Conservation (phyloP, 1,140 invertebrate species). For the Spodoptera frugiperda region DNA sequence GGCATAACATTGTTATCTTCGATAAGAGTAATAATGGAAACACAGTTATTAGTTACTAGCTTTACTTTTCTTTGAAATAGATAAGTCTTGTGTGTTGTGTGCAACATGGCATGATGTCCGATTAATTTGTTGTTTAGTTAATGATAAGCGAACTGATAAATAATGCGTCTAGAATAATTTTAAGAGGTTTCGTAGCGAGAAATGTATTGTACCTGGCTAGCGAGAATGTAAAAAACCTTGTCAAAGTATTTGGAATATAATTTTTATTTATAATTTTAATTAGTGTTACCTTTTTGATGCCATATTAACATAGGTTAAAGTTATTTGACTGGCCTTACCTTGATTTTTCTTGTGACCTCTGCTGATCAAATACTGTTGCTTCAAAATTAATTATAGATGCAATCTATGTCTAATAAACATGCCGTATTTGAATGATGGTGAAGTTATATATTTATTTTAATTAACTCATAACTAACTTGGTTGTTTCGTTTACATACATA, state of each 20-base stretch:
- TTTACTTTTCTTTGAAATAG: slow-evolving; percentile 33
- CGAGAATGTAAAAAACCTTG: background rate
- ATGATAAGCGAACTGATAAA: slow-evolving; percentile 3
- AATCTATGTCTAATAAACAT: slow-evolving; percentile 16
- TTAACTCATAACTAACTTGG: background rate
- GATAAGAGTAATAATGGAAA: slow-evolving; percentile 21
- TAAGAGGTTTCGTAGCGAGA: too few species aligned
- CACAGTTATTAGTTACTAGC: slow-evolving; percentile 8
- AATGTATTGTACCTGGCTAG: too few species aligned
- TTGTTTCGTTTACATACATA: background rate
- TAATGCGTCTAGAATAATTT: background rate
- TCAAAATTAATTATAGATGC: slow-evolving; percentile 31
- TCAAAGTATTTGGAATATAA: background rate
- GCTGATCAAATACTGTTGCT: slow-evolving; percentile 4
- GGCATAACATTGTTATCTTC: background rate
- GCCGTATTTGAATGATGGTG: background rate
- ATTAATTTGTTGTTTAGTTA: slow-evolving; percentile 19
- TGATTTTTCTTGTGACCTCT: slow-evolving; percentile 25
- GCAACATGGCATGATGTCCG: slow-evolving; percentile 29
- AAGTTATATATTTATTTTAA: background rate
- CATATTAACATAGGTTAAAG: slow-evolving; percentile 34
- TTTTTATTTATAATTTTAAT: background rate
- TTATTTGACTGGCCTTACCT: slow-evolving; percentile 35
- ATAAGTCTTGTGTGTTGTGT: slow-evolving; percentile 21
- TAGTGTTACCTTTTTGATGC: slow-evolving; percentile 23